These are phyloP conservation scores for Mellivora capensis DNA, from an alignment of 2,113 vertebrate genomes.

Conservation along the genomic window DNA sequence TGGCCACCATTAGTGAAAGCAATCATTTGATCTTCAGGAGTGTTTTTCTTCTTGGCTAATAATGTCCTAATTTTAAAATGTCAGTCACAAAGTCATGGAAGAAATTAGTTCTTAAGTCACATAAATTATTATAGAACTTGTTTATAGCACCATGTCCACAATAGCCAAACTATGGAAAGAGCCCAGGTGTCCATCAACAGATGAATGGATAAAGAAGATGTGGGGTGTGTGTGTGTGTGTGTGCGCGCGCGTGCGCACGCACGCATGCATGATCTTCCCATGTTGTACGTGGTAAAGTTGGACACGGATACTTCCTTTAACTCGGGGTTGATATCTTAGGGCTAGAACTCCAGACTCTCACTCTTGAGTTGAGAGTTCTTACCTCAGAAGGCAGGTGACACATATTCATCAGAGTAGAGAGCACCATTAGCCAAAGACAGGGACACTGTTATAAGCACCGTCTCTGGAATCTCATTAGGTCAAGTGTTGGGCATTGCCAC, in stretches of 20 bases:
- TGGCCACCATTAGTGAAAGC: neutral
- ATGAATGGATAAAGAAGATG: too few relatives aligned
- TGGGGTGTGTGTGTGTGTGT: neutral
- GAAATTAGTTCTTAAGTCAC: conserved; percentile 26
- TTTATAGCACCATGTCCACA: too few relatives aligned
- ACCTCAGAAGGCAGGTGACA: neutral
- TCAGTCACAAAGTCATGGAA: conserved; percentile 53
- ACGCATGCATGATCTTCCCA: neutral
- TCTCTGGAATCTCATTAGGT: neutral
- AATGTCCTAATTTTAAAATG: conserved; percentile 32
- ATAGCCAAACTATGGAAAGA: too few relatives aligned
- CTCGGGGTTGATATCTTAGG: neutral
- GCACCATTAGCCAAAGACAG: neutral
- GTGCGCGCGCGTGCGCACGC: neutral
- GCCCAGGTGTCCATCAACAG: too few relatives aligned
- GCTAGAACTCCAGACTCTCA: neutral
- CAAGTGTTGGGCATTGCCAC: neutral
- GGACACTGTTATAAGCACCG: neutral
- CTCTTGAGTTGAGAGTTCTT: neutral
- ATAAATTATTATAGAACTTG: neutral
- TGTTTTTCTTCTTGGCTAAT: conserved; percentile 30
- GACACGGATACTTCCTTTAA: neutral
- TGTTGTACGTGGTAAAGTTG: neutral
- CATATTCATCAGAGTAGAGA: neutral
- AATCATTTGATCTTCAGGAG: conserved; percentile 24